Conservation (phyloP, 2,888 invertebrate species). For the Megamerina dolium region DNA sequence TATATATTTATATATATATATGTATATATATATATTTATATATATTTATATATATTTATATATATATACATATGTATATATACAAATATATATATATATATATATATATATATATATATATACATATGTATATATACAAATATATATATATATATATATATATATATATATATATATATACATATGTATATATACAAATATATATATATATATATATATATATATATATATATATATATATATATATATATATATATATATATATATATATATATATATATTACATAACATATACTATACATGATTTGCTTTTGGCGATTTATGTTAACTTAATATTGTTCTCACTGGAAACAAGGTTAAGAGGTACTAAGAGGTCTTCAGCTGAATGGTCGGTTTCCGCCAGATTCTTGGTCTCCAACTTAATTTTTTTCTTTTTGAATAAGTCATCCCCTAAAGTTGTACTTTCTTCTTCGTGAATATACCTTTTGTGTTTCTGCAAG, state of each 20-base stretch:
- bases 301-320: constrained; percentile 29
- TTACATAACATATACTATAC: not conserved
- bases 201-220: not conserved
- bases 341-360: constrained; percentile 40
- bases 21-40: too few species aligned
- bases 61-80: too few species aligned
- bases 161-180: not conserved
- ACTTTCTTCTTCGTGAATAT: constrained; percentile 15
- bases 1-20: too few species aligned
- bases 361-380: constrained; percentile 33
- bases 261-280: constrained; percentile 21
- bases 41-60: too few species aligned
- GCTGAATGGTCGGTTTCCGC: constrained; percentile 19
- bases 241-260: constrained; percentile 25
- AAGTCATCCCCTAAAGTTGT: constrained; percentile 24
- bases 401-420: constrained; percentile 26
- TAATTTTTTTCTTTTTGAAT: constrained; percentile 29
- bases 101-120: too few species aligned
- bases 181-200: not conserved
- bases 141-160: not conserved
- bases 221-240: constrained; percentile 23
- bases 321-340: constrained; percentile 38
- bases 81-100: too few species aligned
- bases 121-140: too few species aligned
- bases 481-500: constrained; percentile 17